Evolutionary conservation across 2,888 invertebrate genomes (phyloP), one percentile per base, ranked within the genome.

Genomic region (Chydorus sphaericus): DNA sequence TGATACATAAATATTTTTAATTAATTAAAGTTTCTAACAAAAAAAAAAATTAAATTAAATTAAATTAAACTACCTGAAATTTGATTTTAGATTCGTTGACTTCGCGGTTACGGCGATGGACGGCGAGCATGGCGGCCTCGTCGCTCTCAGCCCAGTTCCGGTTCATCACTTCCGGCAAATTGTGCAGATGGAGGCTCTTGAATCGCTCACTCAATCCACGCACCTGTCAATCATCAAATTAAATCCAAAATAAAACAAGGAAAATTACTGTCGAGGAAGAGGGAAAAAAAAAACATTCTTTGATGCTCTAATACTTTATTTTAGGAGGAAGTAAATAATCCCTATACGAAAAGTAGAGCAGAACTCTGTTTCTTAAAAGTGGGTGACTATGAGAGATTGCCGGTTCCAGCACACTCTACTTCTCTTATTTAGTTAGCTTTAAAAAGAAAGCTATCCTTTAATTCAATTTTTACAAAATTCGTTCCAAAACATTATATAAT

Each of bases 61-160:
- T n/a, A 2, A 16, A 10, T 10, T 14, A 11, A 58, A 56, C 59
- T 58, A 74, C 74, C 68, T 76, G 73, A 62, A 76, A 79, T 62
- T 73, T 71, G 48, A 75, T 70, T 60, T 77, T 74, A 63, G 77
- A 76, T 59, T 78, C 75, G 8, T 74, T 73, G 60, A 76, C 73
- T 58, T 75, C 73, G 53, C 73, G 68, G 60, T 74, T 74, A 10
- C 77, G 69, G 57, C 71, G 75, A 62, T 77, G 77, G 23, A 75
- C 71, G 18, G 74, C 73, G 6, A 72, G 66, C 69, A 78, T 78
- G 63, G 77, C 75, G 1, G 73, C 72, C 62, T 80, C 78, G 61
- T 77, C 77, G 63, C 78, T 78, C 60, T 77, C 75, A 16, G 75
- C 75, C 77, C 79, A 78, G 66, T 75, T 78, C 7, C 71, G 72